Conservation (phyloP, 1,140 invertebrate species). For the Lordiphosa stackelbergi region DNA sequence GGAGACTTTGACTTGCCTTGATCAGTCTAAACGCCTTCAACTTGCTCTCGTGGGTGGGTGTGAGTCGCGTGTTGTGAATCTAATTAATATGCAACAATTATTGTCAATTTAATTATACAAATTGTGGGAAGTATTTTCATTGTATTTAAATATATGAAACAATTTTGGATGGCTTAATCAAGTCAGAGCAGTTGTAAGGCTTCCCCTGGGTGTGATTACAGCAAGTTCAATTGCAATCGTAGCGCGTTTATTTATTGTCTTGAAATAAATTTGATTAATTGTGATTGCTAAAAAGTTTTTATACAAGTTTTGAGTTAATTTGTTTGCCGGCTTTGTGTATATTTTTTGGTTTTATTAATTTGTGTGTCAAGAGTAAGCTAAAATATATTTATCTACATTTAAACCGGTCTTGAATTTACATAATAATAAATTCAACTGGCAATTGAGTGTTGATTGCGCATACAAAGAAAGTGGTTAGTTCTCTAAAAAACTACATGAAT, state of each 20-base stretch:
- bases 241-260: no score
- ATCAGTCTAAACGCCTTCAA: neutral
- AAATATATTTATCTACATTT: no score
- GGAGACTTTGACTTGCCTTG: slow-evolving; percentile 11
- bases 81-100: slow-evolving; percentile 3
- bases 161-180: slow-evolving; percentile 8
- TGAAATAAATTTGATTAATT: no score
- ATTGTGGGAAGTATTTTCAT: slow-evolving; percentile 8
- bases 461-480: neutral
- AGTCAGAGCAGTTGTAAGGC: slow-evolving; percentile 14
- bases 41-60: slow-evolving; percentile 21
- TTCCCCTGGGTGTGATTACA: slow-evolving; percentile 4
- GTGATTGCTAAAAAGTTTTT: no score
- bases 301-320: no score
- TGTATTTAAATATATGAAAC: slow-evolving; percentile 31
- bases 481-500: slow-evolving; percentile 1
- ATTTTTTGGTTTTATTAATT: slow-evolving; percentile 5
- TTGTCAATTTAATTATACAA: neutral
- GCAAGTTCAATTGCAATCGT: no score
- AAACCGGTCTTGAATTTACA: no score
- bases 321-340: no score
- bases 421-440: no score
- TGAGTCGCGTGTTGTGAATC: slow-evolving; percentile 13
- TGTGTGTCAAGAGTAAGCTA: neutral
- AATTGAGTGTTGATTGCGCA: neutral